Evolutionary conservation across 2,113 vertebrate species (phyloP).

Genomic region (Heptranchias perlo): DNA sequence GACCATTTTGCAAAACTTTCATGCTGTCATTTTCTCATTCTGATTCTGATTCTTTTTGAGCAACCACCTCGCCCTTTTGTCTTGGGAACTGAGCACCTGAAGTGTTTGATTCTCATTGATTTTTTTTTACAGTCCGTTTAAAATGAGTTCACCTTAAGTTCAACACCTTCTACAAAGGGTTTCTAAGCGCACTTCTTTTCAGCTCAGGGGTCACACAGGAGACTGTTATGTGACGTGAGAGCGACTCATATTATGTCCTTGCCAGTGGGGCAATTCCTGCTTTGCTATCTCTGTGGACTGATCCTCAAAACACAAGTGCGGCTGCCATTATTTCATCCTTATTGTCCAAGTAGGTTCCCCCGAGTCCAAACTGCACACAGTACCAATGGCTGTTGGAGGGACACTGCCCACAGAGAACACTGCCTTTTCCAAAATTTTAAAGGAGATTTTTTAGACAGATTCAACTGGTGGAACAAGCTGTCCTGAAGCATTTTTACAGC

Average conservation of each 20-base stretch:
- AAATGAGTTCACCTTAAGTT: slow-evolving; percentile 13
- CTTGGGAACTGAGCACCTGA: background rate
- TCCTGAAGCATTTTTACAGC: background rate
- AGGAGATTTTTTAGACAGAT: background rate
- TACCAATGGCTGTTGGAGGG: background rate
- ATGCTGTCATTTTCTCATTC: background rate
- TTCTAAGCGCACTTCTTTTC: background rate
- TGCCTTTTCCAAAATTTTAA: background rate
- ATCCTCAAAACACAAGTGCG: background rate
- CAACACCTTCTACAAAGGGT: slow-evolving; percentile 7
- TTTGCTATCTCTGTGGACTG: background rate
- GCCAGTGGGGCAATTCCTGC: background rate
- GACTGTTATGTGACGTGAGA: background rate
- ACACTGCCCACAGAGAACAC: no score
- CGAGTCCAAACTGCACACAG: background rate
- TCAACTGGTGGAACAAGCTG: background rate
- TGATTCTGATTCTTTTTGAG: background rate
- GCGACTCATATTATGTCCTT: background rate
- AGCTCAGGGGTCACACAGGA: background rate
- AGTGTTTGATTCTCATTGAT: background rate
- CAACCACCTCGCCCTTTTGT: background rate
- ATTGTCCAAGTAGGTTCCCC: background rate
- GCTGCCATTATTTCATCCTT: background rate
- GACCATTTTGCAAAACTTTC: background rate
- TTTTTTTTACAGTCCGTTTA: background rate